Evolutionary conservation across 2,113 vertebrate genomes (phyloP).

Genomic region (Rana temporaria): DNA sequence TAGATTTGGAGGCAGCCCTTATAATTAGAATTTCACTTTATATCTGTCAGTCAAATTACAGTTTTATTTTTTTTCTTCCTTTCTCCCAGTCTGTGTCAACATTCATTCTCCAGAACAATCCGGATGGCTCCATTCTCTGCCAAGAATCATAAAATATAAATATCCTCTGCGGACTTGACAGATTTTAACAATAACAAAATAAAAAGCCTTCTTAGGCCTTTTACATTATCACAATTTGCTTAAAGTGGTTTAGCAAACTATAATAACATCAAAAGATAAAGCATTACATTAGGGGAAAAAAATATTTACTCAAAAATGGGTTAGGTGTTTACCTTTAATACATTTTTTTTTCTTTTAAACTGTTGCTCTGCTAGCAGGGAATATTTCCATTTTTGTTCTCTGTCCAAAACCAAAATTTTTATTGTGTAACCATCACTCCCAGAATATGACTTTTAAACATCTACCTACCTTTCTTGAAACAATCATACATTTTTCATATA

Average conservation of each 20-base stretch:
- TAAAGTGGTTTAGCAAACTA: constrained; percentile 8
- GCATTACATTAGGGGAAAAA: background rate
- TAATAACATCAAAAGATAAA: background rate
- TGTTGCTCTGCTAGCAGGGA: too few relatives aligned
- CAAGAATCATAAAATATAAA: constrained; percentile 13
- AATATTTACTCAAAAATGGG: background rate
- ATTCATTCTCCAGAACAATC: constrained; percentile 12
- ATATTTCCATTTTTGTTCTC: too few relatives aligned
- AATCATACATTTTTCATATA: too few relatives aligned
- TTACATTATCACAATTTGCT: background rate
- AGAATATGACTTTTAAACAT: too few relatives aligned
- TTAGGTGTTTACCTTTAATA: too few relatives aligned
- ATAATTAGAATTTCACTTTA: background rate
- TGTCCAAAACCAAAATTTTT: too few relatives aligned
- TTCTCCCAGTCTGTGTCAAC: background rate
- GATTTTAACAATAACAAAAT: constrained; percentile 13
- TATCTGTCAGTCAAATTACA: constrained; percentile 9
- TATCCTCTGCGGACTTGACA: background rate
- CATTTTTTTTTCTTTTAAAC: background rate
- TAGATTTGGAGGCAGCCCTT: background rate
- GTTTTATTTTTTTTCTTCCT: background rate
- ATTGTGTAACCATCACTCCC: too few relatives aligned
- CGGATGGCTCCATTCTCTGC: constrained; percentile 16
- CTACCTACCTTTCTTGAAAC: too few relatives aligned
- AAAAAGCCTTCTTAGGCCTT: background rate